Base-by-base conservation (phyloP, 2,113 vertebrate genomes). In the Equus przewalskii region DNA sequence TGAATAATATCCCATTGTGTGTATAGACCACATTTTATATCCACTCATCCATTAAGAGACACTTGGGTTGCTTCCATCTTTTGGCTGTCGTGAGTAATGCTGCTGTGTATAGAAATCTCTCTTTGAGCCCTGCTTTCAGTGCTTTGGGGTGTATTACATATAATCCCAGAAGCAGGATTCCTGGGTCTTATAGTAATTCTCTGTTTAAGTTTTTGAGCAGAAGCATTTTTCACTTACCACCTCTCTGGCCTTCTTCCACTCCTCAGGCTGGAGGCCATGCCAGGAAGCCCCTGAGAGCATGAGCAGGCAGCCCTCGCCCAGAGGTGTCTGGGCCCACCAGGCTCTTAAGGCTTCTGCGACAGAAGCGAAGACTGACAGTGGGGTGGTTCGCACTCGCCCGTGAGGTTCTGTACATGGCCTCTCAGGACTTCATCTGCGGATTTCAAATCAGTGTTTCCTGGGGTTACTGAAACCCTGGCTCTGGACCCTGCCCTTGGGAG, bases 201-300 rank as follows among this genome's bases (percentile, higher is more conserved):
- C 8, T 70, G 65, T 88, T 73, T 69, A 26, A 51, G 49, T 65
- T 75, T 81, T 80, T 75, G 5, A 89, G 73, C 64, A 93, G 85
- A 65, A 75, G 10, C 22, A 33, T 22, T 44, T 60, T 84, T 67
- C 30, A 22, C 28, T 73, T 64, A 46, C 46, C 41, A 28, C 62
- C 46, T 7, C 56, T 51, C 6, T 79, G 9, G 8, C 21, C 46
- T 51, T 65, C 64, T 65, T 79, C 24, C n/a, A n/a, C 2, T 22
- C 41, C n/a, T 69, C 54, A 28, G 46, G 18, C 33, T n/a, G 26
- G 65, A 83, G 73, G 16, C 56, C 33, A 46, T 73, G 41, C 28
- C 91, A 87, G 92, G 26, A 7, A 22, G 64, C 54, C 0, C 22
- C n/a, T 2, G 19, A 51, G 19, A 26, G 18, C 1, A 1, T 41